phyloP scores from a whole-genome alignment of 1,140 invertebrate genomes.

The Planococcus citri region DNA sequence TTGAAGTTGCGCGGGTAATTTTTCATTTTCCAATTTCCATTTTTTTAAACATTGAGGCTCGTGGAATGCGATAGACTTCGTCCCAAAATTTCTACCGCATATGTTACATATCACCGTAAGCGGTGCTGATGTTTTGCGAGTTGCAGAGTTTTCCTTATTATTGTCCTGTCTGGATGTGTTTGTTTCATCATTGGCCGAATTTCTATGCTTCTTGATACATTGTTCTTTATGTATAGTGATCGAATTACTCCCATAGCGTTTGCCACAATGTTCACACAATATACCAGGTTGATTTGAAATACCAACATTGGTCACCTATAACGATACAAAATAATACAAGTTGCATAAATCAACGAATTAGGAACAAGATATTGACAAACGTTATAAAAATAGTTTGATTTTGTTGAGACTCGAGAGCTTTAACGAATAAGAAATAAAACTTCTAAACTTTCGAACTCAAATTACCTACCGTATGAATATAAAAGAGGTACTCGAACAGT shows the following conservation, averaged over 20 bases:
- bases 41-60: conserved; percentile 65
- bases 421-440: too few species aligned
- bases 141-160: background rate
- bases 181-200: background rate
- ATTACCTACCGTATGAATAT: too few species aligned
- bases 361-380: too few species aligned
- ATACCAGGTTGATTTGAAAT: background rate
- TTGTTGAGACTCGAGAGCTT: too few species aligned
- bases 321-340: too few species aligned
- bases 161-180: background rate
- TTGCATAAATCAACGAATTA: too few species aligned
- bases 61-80: conserved; percentile 56
- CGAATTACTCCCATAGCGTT: background rate
- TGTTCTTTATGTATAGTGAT: background rate
- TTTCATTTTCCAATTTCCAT: conserved; percentile 54
- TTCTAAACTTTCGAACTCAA: too few species aligned
- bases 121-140: background rate
- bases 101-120: conserved; percentile 46
- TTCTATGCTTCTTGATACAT: background rate
- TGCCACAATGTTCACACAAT: background rate
- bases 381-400: too few species aligned
- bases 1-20: conserved; percentile 44
- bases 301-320: too few species aligned
- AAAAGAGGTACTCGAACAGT: too few species aligned
- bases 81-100: conserved; percentile 58